Percentiles rank a stretch among this genome's conserved stretches.
Conservation (phyloP, 2,888 invertebrate genomes). For the Scaptomyza polygonia region DNA sequence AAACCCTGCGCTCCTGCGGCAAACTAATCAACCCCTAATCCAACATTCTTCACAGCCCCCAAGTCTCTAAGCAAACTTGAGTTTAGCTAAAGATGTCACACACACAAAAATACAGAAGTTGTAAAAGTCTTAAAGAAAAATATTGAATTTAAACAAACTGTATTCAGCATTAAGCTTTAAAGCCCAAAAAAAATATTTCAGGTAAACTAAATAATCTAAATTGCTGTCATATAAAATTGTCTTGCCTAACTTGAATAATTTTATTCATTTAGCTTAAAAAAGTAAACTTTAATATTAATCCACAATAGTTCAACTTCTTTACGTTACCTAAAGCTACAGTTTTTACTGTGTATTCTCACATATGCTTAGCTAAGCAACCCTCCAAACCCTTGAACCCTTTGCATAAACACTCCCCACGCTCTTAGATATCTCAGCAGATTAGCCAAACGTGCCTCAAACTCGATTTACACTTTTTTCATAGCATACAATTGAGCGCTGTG, state of each 20-base stretch:
- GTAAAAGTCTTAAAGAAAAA: neutral
- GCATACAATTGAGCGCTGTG: constrained; percentile 61
- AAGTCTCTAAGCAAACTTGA: neutral
- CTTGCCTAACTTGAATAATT: too few relatives aligned
- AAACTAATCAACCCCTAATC: constrained; percentile 11
- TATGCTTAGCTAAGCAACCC: constrained; percentile 19
- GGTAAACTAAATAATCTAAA: too few relatives aligned
- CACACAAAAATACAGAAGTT: neutral
- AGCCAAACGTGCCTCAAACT: constrained; percentile 3
- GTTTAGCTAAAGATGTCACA: neutral
- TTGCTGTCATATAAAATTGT: too few relatives aligned
- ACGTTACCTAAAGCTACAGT: neutral
- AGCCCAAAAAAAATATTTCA: too few relatives aligned
- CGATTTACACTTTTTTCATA: constrained; percentile 34
- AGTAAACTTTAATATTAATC: too few relatives aligned
- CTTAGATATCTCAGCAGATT: neutral
- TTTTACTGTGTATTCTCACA: neutral
- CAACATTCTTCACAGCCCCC: neutral
- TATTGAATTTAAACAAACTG: too few relatives aligned
- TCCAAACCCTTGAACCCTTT: neutral
- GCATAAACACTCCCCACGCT: neutral
- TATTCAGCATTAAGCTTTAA: too few relatives aligned
- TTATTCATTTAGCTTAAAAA: too few relatives aligned
- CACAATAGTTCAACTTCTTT: too few relatives aligned
- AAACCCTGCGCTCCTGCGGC: neutral